Percentiles rank a stretch among this genome's conserved stretches.
Conservation (phyloP, 2,888 invertebrate species). For the Drosophila monieri region DNA sequence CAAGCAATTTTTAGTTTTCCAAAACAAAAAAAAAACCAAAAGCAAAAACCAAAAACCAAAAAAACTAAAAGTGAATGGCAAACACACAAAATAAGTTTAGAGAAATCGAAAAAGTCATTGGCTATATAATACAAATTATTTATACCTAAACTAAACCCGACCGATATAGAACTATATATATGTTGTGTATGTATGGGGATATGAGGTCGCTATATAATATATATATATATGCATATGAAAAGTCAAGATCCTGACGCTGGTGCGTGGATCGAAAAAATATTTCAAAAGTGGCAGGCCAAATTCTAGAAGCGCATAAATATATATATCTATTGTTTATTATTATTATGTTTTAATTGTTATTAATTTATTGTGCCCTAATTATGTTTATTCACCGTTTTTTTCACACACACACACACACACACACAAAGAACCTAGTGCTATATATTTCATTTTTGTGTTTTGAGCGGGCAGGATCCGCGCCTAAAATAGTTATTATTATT, state of each 20-base stretch:
- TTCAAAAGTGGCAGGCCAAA: slow-evolving; percentile 70
- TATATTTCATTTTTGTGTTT: slow-evolving; percentile 75
- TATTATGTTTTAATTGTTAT: slow-evolving; percentile 75
- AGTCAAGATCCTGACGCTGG: slow-evolving; percentile 63
- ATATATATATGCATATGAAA: slow-evolving; percentile 19
- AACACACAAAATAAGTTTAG: slow-evolving; percentile 3
- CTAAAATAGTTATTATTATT: slow-evolving; percentile 56
- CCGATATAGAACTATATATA: slow-evolving; percentile 30
- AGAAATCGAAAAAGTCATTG: slow-evolving; percentile 63
- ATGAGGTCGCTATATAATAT: slow-evolving; percentile 34
- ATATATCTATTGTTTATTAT: slow-evolving; percentile 48
- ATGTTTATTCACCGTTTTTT: slow-evolving; percentile 33
- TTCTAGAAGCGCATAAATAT: slow-evolving; percentile 66
- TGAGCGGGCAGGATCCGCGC: slow-evolving; percentile 82
- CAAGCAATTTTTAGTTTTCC: slow-evolving; percentile 53
- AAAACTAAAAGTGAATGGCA: slow-evolving; percentile 9
- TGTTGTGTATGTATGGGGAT: slow-evolving; percentile 19
- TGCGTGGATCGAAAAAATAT: slow-evolving; percentile 55
- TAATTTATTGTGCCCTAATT: slow-evolving; percentile 65
- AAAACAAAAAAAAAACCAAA: slow-evolving; percentile 40
- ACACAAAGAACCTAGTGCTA: slow-evolving; percentile 30
- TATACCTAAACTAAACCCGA: slow-evolving; percentile 40
- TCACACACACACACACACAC: slow-evolving; percentile 1
- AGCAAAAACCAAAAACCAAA: slow-evolving; percentile 33
- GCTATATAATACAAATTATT: slow-evolving; percentile 53